Percentiles rank a stretch among this genome's conserved stretches.
These are phyloP conservation scores for Nannobrachium achirus DNA, from an alignment of 2,113 vertebrate species.

Conservation along the genomic window DNA sequence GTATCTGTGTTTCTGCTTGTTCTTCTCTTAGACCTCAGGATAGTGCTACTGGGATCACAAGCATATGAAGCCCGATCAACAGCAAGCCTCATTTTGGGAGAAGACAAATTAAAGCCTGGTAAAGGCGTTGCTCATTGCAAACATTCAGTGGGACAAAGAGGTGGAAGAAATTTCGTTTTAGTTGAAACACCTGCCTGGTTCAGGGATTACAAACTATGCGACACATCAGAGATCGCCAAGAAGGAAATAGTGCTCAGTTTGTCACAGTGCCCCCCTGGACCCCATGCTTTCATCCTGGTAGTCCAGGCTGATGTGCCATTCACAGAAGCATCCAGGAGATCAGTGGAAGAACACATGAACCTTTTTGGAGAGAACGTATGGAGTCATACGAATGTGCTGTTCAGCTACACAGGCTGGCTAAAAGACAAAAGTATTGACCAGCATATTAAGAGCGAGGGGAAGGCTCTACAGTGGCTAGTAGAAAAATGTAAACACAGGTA, in stretches of 20 bases:
- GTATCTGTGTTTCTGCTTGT: too few relatives aligned
- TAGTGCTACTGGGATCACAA: too few relatives aligned
- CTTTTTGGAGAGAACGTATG: not conserved
- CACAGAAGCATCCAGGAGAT: not conserved
- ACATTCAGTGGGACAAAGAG: too few relatives aligned
- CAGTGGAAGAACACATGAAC: not conserved
- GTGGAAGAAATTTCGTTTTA: too few relatives aligned
- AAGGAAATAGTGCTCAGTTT: not conserved
- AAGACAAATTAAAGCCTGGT: too few relatives aligned
- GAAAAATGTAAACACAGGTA: constrained; percentile 5
- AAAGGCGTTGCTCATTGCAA: too few relatives aligned
- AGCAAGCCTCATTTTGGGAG: too few relatives aligned
- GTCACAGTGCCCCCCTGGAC: not conserved
- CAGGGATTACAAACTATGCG: not conserved
- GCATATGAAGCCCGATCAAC: too few relatives aligned
- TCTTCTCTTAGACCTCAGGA: too few relatives aligned
- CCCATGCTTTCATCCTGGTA: not conserved
- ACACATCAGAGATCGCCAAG: not conserved
- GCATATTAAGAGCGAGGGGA: not conserved
- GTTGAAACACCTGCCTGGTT: not conserved
- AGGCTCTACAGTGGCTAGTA: not conserved
- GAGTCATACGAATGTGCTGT: not conserved
- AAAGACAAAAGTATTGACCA: not conserved
- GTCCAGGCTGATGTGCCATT: not conserved
- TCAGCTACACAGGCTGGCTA: not conserved